phyloP scores from a whole-genome alignment of 2,797 vertebrate species.

The Enteromius unitaeniatus region DNA sequence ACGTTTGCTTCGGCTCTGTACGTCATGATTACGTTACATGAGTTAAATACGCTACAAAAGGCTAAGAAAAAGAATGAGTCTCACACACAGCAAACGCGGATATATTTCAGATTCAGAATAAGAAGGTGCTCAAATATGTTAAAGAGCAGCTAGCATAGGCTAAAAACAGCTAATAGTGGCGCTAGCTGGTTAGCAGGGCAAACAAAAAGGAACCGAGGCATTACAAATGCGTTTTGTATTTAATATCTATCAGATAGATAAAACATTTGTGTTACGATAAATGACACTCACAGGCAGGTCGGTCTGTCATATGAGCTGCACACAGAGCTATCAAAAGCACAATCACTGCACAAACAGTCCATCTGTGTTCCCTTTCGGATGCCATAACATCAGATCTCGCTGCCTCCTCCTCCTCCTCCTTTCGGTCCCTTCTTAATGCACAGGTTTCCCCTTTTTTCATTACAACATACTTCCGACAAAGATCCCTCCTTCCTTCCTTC shows the following conservation, averaged over 20 bases:
- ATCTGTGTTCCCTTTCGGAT: background rate
- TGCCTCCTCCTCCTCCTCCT: conserved; percentile 17
- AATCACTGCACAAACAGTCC: conserved; percentile 40
- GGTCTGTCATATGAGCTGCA: conserved; percentile 68
- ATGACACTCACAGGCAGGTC: conserved; percentile 71
- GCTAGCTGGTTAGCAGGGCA: conserved; percentile 11
- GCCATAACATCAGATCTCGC: conserved; percentile 56
- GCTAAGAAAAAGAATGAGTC: background rate
- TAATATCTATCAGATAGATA: background rate
- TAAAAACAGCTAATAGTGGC: conserved; percentile 22
- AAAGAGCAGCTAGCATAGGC: conserved; percentile 21
- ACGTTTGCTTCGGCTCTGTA: background rate
- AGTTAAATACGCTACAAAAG: background rate
- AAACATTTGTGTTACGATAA: background rate
- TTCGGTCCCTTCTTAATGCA: background rate
- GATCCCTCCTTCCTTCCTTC: conserved; percentile 61
- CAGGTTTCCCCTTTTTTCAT: conserved; percentile 65
- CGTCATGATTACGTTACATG: too few species aligned
- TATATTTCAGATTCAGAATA: background rate
- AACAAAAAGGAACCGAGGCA: background rate
- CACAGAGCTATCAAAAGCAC: conserved; percentile 66
- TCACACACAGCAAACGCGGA: background rate
- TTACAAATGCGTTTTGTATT: background rate
- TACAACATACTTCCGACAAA: conserved; percentile 60
- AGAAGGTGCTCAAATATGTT: background rate